A percentile compares a stretch with the other conserved stretches of the same genome.
phyloP scores from a whole-genome alignment of 2,113 vertebrate genomes.

The Perccottus glenii region DNA sequence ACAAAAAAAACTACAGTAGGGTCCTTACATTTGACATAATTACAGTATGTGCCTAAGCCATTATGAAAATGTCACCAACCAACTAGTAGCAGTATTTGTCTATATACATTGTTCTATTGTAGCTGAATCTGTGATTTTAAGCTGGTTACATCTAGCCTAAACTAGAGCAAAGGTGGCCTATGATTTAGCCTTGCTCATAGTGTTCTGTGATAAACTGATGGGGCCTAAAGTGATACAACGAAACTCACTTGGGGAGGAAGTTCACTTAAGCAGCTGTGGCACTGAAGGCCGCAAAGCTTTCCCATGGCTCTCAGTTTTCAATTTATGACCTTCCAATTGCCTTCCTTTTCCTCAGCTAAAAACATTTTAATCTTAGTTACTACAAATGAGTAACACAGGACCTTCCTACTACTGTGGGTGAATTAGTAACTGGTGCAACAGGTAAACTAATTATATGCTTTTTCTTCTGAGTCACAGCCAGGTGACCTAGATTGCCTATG shows the following conservation, averaged over 20 bases:
- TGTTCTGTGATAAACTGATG: conserved; percentile 42
- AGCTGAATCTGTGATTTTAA: neutral
- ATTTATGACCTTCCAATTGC: conserved; percentile 68
- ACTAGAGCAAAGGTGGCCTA: conserved; percentile 28
- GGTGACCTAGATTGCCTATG: conserved; percentile 52
- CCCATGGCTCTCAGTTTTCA: conserved; percentile 72
- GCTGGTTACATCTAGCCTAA: conserved; percentile 8
- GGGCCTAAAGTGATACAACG: conserved; percentile 66
- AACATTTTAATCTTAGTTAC: conserved; percentile 33
- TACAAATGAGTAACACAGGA: conserved; percentile 27
- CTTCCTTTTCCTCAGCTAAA: conserved; percentile 38
- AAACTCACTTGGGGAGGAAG: conserved; percentile 70
- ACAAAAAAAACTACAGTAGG: too few relatives aligned
- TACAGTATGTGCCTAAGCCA: too few relatives aligned
- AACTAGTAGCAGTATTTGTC: neutral
- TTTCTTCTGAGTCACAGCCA: conserved; percentile 64
- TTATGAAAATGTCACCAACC: too few relatives aligned
- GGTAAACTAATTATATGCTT: conserved; percentile 71
- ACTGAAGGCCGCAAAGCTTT: conserved; percentile 66
- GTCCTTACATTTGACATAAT: too few relatives aligned
- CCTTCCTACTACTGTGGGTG: conserved; percentile 20
- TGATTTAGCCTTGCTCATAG: conserved; percentile 35
- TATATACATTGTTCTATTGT: conserved; percentile 9
- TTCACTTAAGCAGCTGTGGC: conserved; percentile 69
- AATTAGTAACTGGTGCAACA: conserved; percentile 66